Conservation (phyloP, 2,888 invertebrate genomes). For the Drosophila emarginata region DNA sequence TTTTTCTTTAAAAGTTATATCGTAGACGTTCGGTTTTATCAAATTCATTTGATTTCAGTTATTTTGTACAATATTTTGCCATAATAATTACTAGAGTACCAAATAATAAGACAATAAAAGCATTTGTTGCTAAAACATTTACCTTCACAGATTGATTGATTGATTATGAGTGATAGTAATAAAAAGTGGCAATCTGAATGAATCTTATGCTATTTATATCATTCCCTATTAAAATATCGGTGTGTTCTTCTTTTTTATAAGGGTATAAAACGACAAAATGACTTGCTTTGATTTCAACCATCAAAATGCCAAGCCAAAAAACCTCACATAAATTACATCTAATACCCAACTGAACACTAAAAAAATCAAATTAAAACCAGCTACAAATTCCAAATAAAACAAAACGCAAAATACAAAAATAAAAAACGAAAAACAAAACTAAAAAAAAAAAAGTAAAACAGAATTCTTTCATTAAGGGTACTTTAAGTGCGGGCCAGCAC, state of each 20-base stretch:
- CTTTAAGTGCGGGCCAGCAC: slow-evolving; percentile 69
- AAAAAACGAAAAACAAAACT: not conserved
- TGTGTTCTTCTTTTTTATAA: not conserved
- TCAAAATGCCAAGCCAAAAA: slow-evolving; percentile 36
- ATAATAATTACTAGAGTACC: no score
- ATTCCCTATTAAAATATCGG: no score
- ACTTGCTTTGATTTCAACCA: slow-evolving; percentile 24
- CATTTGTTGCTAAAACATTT: no score
- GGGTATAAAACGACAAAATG: slow-evolving; percentile 26
- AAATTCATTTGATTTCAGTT: no score
- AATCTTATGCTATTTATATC: no score
- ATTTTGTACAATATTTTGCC: no score
- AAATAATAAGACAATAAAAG: no score
- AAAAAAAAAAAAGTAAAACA: slow-evolving; percentile 31
- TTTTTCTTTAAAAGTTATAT: no score
- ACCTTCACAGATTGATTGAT: no score
- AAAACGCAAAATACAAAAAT: slow-evolving; percentile 35
- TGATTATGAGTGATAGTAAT: no score
- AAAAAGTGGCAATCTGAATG: no score
- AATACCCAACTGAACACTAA: slow-evolving; percentile 50
- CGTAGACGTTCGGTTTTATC: no score
- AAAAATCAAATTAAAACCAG: slow-evolving; percentile 68
- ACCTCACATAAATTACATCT: slow-evolving; percentile 60
- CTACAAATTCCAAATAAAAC: slow-evolving; percentile 63
- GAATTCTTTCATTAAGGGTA: slow-evolving; percentile 59